Conservation (phyloP, 2,888 invertebrate species). For the Mylabris sibirica region DNA sequence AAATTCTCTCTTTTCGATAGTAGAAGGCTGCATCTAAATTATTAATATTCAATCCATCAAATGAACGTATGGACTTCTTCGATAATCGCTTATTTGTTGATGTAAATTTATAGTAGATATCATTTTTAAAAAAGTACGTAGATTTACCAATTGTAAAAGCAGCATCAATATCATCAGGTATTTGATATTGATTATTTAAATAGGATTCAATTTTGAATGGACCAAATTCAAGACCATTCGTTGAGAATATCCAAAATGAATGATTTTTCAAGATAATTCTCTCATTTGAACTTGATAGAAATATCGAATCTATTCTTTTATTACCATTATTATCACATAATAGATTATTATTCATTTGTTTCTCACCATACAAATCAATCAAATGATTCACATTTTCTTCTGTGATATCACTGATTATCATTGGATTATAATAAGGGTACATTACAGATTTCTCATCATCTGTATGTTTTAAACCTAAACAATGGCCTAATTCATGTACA, state of each 20-base stretch:
- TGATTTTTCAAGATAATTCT: slow-evolving; percentile 3
- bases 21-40: slow-evolving; percentile 9
- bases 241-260: slow-evolving; percentile 9
- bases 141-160: not conserved
- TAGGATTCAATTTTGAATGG: slow-evolving; percentile 4
- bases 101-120: slow-evolving; percentile 3
- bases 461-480: slow-evolving; percentile 40
- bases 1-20: not conserved
- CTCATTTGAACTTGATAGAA: not conserved
- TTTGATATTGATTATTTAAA: not conserved
- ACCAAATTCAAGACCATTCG: not conserved
- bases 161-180: not conserved
- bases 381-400: slow-evolving; percentile 7
- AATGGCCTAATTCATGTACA: slow-evolving; percentile 44
- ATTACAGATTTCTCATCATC: slow-evolving; percentile 30
- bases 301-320: slow-evolving; percentile 1
- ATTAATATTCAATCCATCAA: not conserved
- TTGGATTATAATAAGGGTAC: slow-evolving; percentile 29
- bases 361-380: slow-evolving; percentile 6
- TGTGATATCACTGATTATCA: not conserved
- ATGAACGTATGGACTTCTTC: not conserved
- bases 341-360: slow-evolving; percentile 5
- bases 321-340: not conserved
- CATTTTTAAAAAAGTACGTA: slow-evolving; percentile 12
- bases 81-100: not conserved